Base-by-base conservation (phyloP, 30 jellyfish, hydroid and myxozoan genomes). In the Aurelia aurita region DNA sequence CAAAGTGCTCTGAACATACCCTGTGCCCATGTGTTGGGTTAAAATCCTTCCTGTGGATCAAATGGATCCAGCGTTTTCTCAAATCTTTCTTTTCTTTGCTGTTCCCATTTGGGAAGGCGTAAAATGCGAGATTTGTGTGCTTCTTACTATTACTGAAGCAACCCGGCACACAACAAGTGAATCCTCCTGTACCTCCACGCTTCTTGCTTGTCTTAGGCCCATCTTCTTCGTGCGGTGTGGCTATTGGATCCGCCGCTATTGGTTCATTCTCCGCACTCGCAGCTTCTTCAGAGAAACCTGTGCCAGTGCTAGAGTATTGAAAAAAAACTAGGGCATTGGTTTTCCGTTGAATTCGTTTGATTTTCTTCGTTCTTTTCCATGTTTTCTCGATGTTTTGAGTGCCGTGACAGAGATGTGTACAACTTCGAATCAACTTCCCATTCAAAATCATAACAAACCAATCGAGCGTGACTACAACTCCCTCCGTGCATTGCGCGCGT, bases 261-360 rank as follows among this genome's bases (percentile, higher is more conserved):
- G 4, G 9, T 3, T 57, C 29, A 11, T 8, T 57, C 28, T 57
- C 68, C 10, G 28, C 29, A 57, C 68, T 19, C 25, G 9, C 29
- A n/a, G 9, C 29, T 13, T 19, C 23, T 11, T 57, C 68, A 57
- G 68, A 57, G 11, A 57, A 57, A 57, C 29, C 68, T 5, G 29
- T 57, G 25, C 68, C 29, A n/a, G 68, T 57, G 68, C 68, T 57
- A 2, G 68, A 57, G 28, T 57, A 5, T 57, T 57, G 68, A 57
- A 57, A 57, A 57, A 3, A 57, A 11, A 49, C 61, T 13, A 11
- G 23, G 25, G 29, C 68, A 57, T 19, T n/a, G 28, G 68, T 57
- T 57, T 57, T 57, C 68, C 4, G 65, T 21, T 49, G 61, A 18
- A n/a, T n/a, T n/a, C n/a, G n/a, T 49, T 54, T 5, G 21, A 54